Conservation (phyloP, 1,140 invertebrate species). For the Drosophila guanche region DNA sequence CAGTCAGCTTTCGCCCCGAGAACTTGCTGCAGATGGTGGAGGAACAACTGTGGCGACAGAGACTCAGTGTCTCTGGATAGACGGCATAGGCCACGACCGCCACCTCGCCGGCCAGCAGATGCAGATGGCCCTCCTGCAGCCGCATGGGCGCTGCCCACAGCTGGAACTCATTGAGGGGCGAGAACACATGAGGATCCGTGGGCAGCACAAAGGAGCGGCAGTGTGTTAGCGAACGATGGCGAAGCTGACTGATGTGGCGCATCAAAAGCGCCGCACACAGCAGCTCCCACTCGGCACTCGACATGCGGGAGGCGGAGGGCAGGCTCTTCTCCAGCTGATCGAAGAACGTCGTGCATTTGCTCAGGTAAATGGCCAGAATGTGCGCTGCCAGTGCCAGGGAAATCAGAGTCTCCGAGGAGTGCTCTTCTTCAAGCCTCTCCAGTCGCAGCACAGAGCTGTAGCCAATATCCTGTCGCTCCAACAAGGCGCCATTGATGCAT, state of each 20-base stretch:
- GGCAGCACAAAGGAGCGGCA: constrained; percentile 67
- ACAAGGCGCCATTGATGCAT: constrained; percentile 57
- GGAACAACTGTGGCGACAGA: constrained; percentile 61
- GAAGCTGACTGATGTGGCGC: constrained; percentile 59
- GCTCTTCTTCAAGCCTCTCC: constrained; percentile 40
- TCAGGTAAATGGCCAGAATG: constrained; percentile 60
- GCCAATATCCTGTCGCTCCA: constrained; percentile 57
- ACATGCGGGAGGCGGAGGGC: constrained; percentile 54
- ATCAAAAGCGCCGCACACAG: constrained; percentile 57
- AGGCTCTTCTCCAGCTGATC: constrained; percentile 61
- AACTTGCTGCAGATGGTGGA: constrained; percentile 56
- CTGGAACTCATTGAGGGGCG: constrained; percentile 59
- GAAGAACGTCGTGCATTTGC: constrained; percentile 65
- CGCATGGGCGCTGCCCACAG: constrained; percentile 59
- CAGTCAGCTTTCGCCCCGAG: constrained; percentile 59
- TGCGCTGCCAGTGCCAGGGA: constrained; percentile 55
- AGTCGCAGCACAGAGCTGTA: constrained; percentile 57
- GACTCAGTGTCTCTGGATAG: constrained; percentile 53
- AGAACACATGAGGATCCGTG: constrained; percentile 62
- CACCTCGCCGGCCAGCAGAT: constrained; percentile 62
- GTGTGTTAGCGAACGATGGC: constrained; percentile 58
- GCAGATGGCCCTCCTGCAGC: constrained; percentile 52
- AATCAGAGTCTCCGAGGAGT: constrained; percentile 42
- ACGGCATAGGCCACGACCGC: constrained; percentile 61
- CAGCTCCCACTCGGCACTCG: constrained; percentile 60